These are phyloP conservation scores for Tridacna gigas DNA, from an alignment of 2,888 invertebrate species.

Conservation along the genomic window DNA sequence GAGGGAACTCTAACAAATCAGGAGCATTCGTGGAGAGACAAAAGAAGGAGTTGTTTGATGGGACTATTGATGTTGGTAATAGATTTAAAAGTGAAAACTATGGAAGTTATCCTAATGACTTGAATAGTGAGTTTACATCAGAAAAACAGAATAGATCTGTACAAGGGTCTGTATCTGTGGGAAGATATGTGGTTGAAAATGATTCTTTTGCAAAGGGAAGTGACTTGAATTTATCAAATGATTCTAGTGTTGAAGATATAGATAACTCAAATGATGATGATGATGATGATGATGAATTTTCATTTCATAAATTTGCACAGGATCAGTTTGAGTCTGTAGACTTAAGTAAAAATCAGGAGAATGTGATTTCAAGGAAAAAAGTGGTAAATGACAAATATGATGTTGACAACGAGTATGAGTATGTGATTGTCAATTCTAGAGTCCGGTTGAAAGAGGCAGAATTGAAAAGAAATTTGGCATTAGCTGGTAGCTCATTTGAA, in stretches of 20 bases:
- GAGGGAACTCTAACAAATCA: background rate
- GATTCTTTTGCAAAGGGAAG: background rate
- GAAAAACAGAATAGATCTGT: background rate
- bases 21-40: constrained; percentile 20
- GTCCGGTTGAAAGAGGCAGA: constrained; percentile 19
- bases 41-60: constrained; percentile 14
- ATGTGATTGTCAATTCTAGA: constrained; percentile 22
- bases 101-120: background rate
- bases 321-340: background rate
- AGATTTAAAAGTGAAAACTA: background rate
- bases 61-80: background rate
- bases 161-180: background rate
- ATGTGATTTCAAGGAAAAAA: background rate
- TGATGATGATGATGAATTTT: background rate
- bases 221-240: background rate
- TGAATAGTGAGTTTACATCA: background rate
- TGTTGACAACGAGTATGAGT: constrained; percentile 17
- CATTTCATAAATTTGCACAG: background rate
- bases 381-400: background rate
- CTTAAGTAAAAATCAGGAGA: background rate
- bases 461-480: constrained; percentile 16
- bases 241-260: constrained; percentile 17
- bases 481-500: constrained; percentile 12
- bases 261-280: constrained; percentile 1
- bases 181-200: constrained; percentile 1